Percentiles rank a stretch among this genome's conserved stretches.
These are phyloP conservation scores for Erebia ligea DNA, from an alignment of 2,888 invertebrate species.

Conservation along the genomic window DNA sequence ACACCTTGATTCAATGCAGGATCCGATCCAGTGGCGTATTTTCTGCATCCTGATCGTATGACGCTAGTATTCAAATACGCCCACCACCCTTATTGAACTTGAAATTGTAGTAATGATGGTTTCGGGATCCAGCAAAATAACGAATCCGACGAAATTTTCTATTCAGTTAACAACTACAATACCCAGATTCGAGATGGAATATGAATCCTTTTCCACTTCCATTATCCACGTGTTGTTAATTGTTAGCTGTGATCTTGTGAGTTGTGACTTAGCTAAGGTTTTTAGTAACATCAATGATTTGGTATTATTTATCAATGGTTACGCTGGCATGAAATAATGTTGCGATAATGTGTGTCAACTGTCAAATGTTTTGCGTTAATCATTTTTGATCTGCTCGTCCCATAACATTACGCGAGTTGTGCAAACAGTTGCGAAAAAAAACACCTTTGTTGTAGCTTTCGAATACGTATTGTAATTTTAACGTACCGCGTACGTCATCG, in stretches of 20 bases:
- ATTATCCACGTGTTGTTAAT: not conserved
- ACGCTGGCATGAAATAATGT: not conserved
- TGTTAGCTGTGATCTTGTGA: not conserved
- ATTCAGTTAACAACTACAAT: no score
- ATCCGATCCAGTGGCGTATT: no score
- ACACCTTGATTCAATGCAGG: no score
- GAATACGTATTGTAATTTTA: not conserved
- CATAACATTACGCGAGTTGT: not conserved
- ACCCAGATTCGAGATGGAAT: no score
- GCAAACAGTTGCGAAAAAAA: slow-evolving; percentile 11
- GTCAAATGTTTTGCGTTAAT: slow-evolving; percentile 4
- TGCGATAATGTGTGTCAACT: slow-evolving; percentile 7
- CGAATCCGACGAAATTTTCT: no score
- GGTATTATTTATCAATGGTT: not conserved
- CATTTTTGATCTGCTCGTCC: not conserved
- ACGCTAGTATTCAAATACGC: no score
- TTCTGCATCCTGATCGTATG: no score
- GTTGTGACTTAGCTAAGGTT: no score
- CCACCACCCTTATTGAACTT: no score
- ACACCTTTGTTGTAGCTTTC: not conserved
- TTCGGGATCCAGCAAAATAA: no score
- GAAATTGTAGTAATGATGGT: no score
- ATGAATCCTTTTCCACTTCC: not conserved
- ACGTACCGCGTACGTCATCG: not conserved
- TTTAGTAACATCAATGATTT: not conserved